Percentiles rank a stretch among this genome's conserved stretches.
These are phyloP conservation scores for Contarinia nasturtii DNA, from an alignment of 1,140 invertebrate species.

Conservation along the genomic window DNA sequence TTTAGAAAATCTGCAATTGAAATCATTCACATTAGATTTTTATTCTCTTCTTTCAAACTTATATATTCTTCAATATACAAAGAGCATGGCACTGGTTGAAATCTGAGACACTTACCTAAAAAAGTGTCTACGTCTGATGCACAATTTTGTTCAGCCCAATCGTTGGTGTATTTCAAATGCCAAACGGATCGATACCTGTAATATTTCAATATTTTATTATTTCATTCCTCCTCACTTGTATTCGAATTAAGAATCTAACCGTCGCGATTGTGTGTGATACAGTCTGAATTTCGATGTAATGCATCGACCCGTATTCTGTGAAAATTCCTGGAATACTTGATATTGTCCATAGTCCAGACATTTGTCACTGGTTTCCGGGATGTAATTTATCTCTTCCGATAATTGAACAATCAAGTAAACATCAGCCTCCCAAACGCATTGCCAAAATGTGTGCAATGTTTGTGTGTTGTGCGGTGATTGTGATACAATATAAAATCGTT, in stretches of 20 bases:
- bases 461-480: constrained; percentile 38
- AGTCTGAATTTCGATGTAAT: constrained; percentile 35
- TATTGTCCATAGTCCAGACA: constrained; percentile 38
- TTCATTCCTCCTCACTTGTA: too few relatives aligned
- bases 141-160: constrained; percentile 52
- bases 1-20: constrained; percentile 46
- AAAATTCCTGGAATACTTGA: constrained; percentile 44
- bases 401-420: constrained; percentile 58
- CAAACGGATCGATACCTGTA: constrained; percentile 48
- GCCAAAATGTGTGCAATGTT: constrained; percentile 48
- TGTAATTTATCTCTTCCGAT: constrained; percentile 38
- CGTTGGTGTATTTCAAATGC: constrained; percentile 56
- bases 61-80: too few relatives aligned
- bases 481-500: constrained; percentile 68
- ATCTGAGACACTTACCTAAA: constrained; percentile 28
- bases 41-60: not conserved
- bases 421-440: constrained; percentile 71
- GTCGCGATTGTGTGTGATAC: constrained; percentile 29
- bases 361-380: constrained; percentile 30
- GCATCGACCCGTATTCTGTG: constrained; percentile 36
- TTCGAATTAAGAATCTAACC: too few relatives aligned
- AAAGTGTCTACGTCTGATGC: constrained; percentile 44
- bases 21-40: not conserved
- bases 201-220: constrained; percentile 4
- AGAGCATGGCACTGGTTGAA: constrained; percentile 5